Evolutionary conservation across 2,888 invertebrate genomes (phyloP).

Genomic region (Drosophila infuscata): DNA sequence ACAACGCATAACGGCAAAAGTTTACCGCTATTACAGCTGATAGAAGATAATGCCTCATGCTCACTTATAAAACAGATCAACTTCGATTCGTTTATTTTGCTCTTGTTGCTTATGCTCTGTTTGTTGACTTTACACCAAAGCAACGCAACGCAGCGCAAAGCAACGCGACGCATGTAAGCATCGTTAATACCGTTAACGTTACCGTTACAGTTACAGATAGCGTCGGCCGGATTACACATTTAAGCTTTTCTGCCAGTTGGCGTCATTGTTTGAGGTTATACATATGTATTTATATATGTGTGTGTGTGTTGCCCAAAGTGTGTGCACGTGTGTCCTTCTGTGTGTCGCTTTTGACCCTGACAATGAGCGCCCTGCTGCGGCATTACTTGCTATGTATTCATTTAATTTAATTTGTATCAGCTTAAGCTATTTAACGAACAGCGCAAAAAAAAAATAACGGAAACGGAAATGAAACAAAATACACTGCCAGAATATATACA

Average conservation of each 20-base stretch:
- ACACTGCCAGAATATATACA: background rate
- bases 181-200: slow-evolving; percentile 12
- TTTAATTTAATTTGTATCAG: slow-evolving; percentile 70
- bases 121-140: slow-evolving; percentile 40
- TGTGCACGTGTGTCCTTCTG: slow-evolving; percentile 32
- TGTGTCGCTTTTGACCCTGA: slow-evolving; percentile 57
- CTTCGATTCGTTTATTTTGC: slow-evolving; percentile 19
- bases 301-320: slow-evolving; percentile 22
- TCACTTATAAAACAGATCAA: background rate
- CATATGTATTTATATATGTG: background rate
- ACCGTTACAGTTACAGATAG: slow-evolving; percentile 26
- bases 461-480: slow-evolving; percentile 46
- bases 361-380: slow-evolving; percentile 54
- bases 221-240: slow-evolving; percentile 48
- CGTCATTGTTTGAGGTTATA: slow-evolving; percentile 69
- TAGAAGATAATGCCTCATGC: slow-evolving; percentile 1
- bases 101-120: slow-evolving; percentile 34
- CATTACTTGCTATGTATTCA: slow-evolving; percentile 62
- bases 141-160: background rate
- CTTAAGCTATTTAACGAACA: slow-evolving; percentile 65
- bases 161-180: background rate
- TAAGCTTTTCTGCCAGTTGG: slow-evolving; percentile 64
- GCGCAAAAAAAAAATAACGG: slow-evolving; percentile 44
- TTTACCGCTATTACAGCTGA: slow-evolving; percentile 41
- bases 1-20: slow-evolving; percentile 26